These are phyloP conservation scores for Echinarachnius parma DNA, from an alignment of 53 echinoderm and acorn worm species.

Conservation along the genomic window DNA sequence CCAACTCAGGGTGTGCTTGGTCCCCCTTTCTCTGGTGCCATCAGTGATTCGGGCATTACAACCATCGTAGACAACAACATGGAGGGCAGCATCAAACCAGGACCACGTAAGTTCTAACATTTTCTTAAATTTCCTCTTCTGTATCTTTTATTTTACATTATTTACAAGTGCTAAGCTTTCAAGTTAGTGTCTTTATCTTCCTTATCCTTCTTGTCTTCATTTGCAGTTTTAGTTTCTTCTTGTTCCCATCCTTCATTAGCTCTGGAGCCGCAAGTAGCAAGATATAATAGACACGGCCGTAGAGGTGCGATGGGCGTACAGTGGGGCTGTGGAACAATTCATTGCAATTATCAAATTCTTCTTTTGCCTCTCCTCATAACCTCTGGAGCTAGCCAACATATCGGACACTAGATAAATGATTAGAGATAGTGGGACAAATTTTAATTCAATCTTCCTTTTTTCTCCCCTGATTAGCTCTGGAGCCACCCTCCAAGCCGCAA, in stretches of 20 bases:
- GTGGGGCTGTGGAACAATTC: no score
- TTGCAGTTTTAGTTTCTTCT: background rate
- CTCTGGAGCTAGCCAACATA: no score
- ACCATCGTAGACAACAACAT: conserved; percentile 56
- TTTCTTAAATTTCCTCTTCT: no score
- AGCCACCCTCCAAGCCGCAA: conserved; percentile 73
- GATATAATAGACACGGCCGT: conserved; percentile 78
- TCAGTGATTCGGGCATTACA: conserved; percentile 66
- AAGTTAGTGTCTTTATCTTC: background rate
- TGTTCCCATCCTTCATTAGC: conserved; percentile 20
- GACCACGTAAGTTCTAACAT: conserved; percentile 65
- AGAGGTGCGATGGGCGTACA: conserved; percentile 72
- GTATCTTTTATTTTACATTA: no score
- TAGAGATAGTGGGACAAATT: background rate
- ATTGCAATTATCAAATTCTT: no score
- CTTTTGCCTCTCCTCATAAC: no score
- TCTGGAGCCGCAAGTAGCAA: conserved; percentile 63
- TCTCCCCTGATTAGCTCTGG: conserved; percentile 49
- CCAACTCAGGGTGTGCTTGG: conserved; percentile 41
- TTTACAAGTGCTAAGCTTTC: background rate
- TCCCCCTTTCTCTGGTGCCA: conserved; percentile 28
- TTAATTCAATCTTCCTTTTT: background rate
- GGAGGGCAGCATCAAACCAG: conserved; percentile 59
- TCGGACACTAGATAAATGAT: background rate
- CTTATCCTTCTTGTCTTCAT: background rate